Evolutionary conservation across 2,888 invertebrate species (phyloP), one percentile per base, ranked within the genome.

Genomic region (Pollenia amentaria): DNA sequence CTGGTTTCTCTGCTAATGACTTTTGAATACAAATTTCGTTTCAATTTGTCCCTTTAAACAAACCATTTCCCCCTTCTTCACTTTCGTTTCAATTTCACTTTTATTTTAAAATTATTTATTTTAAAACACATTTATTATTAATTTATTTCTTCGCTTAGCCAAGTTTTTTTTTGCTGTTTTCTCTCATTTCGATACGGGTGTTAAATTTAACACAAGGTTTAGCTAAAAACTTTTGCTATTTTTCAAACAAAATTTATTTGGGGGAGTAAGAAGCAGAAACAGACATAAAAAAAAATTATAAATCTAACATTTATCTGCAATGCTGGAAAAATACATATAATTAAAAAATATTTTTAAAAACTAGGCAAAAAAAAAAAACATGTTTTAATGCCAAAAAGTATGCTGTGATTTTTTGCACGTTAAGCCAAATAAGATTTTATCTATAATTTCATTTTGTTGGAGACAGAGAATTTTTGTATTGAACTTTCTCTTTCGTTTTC

Each of bases 371-470:
- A 29, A 29, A 60, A 51, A 38, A 73, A 62, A 62, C 14, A 44
- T 70, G 9, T 69, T 21, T 53, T 62, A 79, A 62, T 78, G 80
- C 80, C 80, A 81, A 73, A 48, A 72, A 72, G 53, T 55, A 8
- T 64, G 46, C 64, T 73, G 46, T 73, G 72, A 81, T 65, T 81
- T 29, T 48, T 12, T 38, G 40, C 29, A 29, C n/a, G 6, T 29
- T 70, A 16, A 42, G 62, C 70, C 62, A 79, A 42, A 60, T 51
- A 40, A 14, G 18, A 51, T 60, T 70, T 79, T 70, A 69, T 18
- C 48, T 51, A 16, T 70, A 60, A 70, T 53, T 29, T 29, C 1
- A 55, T 70, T 62, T 62, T 70, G 10, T 44, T 44, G 29, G 9
- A n/a, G 18, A 51, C 14, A 18, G 18, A 51, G 21, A 44, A 53